These are phyloP conservation scores for Micropterix aruncella DNA, from an alignment of 2,888 invertebrate species.

Conservation along the genomic window DNA sequence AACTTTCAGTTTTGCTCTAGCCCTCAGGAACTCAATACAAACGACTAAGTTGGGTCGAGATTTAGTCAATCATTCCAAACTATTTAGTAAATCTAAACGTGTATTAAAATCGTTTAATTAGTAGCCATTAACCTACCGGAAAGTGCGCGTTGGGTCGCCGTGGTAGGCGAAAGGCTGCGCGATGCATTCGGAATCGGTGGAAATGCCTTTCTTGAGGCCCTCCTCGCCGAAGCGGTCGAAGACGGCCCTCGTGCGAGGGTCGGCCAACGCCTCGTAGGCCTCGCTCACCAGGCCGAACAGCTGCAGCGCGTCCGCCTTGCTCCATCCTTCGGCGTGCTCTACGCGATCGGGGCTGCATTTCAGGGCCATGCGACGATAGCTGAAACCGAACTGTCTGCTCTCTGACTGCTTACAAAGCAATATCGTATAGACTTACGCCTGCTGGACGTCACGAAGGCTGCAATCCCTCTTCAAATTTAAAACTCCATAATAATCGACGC, in stretches of 20 bases:
- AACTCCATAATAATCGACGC: constrained; percentile 66
- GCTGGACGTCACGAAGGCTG: constrained; percentile 52
- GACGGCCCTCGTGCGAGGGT: constrained; percentile 53
- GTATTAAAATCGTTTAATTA: no score
- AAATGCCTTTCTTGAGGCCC: constrained; percentile 69
- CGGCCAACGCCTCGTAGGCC: constrained; percentile 65
- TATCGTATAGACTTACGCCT: constrained; percentile 36
- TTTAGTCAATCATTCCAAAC: no score
- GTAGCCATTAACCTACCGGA: no score
- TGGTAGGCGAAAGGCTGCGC: constrained; percentile 68
- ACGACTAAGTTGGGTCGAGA: no score
- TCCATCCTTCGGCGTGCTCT: constrained; percentile 13
- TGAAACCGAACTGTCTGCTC: constrained; percentile 9
- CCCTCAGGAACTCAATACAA: no score
- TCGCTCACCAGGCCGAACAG: constrained; percentile 55
- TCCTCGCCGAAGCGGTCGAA: constrained; percentile 87
- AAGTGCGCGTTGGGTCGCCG: constrained; percentile 61
- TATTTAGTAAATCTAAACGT: no score
- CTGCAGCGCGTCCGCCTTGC: constrained; percentile 30
- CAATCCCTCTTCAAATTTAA: constrained; percentile 52
- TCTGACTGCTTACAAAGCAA: background rate
- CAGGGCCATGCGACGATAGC: constrained; percentile 39
- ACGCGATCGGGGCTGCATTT: constrained; percentile 45
- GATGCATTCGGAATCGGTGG: constrained; percentile 46
- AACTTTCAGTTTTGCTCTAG: no score